Percentiles rank a stretch among this genome's conserved stretches.
Evolutionary conservation across 30 jellyfish, hydroid and myxozoan genomes (phyloP).

Genomic region (Aurelia coerulea): DNA sequence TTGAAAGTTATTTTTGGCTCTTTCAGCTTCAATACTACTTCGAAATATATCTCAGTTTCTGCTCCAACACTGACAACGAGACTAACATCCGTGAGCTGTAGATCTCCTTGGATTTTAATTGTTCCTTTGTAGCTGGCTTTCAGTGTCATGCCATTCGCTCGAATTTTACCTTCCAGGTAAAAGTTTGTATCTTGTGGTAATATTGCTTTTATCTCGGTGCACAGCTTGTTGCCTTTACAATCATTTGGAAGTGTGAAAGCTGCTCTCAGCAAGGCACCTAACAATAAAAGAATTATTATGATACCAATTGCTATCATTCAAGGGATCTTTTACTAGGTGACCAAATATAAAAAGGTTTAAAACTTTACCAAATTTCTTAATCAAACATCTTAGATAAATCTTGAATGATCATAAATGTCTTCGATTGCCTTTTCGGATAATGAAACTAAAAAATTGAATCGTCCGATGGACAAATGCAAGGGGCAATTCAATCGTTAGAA

Average conservation of each 20-base stretch:
- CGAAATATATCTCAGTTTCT: slow-evolving; percentile 58
- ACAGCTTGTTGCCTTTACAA: slow-evolving; percentile 81
- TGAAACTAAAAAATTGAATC: too few species aligned
- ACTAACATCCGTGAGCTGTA: slow-evolving; percentile 51
- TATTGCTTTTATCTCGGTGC: slow-evolving; percentile 75
- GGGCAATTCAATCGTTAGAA: too few species aligned
- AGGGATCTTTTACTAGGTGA: too few species aligned
- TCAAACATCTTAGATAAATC: too few species aligned
- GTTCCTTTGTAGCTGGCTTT: slow-evolving; percentile 66
- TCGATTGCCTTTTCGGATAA: too few species aligned
- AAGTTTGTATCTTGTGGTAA: slow-evolving; percentile 68
- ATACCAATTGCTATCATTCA: too few species aligned
- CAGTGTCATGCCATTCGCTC: slow-evolving; percentile 53
- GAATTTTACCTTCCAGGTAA: slow-evolving; percentile 64
- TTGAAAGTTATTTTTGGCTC: slow-evolving; percentile 45
- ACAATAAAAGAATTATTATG: background rate
- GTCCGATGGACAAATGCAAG: too few species aligned
- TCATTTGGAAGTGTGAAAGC: slow-evolving; percentile 68
- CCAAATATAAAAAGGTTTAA: too few species aligned
- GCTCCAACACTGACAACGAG: slow-evolving; percentile 62
- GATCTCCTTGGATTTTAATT: slow-evolving; percentile 54
- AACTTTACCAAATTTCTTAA: too few species aligned
- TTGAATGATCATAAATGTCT: too few species aligned
- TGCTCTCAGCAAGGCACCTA: slow-evolving; percentile 75
- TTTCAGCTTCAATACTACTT: slow-evolving; percentile 56